These are phyloP conservation scores for Ips nitidus DNA, from an alignment of 1,140 invertebrate species.

Conservation along the genomic window DNA sequence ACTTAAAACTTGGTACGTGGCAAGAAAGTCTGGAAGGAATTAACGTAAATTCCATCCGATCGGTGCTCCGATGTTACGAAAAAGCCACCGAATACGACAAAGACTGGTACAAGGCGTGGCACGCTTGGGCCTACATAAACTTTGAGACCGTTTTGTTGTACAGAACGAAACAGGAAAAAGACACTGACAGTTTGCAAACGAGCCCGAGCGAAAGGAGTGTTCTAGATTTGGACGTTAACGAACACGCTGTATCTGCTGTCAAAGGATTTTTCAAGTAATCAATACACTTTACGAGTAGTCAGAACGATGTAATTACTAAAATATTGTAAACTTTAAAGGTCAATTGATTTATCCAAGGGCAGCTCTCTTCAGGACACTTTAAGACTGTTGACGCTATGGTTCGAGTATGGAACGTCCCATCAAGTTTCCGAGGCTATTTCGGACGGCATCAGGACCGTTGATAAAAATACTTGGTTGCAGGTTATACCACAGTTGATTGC, in stretches of 20 bases:
- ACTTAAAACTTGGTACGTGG: conserved; percentile 90
- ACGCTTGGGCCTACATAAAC: conserved; percentile 97
- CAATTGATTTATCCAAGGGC: conserved; percentile 88
- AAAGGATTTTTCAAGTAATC: conserved; percentile 74
- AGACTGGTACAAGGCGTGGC: conserved; percentile 96
- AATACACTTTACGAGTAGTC: conserved; percentile 1
- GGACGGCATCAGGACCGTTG: conserved; percentile 89
- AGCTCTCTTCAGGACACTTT: conserved; percentile 98
- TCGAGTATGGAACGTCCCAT: conserved; percentile 90
- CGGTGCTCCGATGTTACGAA: conserved; percentile 82
- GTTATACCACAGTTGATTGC: conserved; percentile 99
- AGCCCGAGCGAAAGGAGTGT: conserved; percentile 46
- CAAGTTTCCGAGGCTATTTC: conserved; percentile 92
- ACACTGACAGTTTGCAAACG: conserved; percentile 10
- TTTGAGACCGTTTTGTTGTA: conserved; percentile 94
- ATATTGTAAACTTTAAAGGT: conserved; percentile 56
- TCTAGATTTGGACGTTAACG: conserved; percentile 58
- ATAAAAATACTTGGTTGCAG: conserved; percentile 98
- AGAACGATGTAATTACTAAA: background rate
- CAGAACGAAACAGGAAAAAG: conserved; percentile 67
- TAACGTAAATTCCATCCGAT: conserved; percentile 74
- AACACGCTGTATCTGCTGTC: conserved; percentile 91
- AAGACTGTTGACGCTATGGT: conserved; percentile 89
- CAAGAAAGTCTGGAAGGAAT: conserved; percentile 80
- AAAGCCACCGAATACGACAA: conserved; percentile 87